A percentile compares a stretch with the other conserved stretches of the same genome.
These are phyloP conservation scores for Chrysomela aeneicollis DNA, from an alignment of 2,888 invertebrate species.

Conservation along the genomic window DNA sequence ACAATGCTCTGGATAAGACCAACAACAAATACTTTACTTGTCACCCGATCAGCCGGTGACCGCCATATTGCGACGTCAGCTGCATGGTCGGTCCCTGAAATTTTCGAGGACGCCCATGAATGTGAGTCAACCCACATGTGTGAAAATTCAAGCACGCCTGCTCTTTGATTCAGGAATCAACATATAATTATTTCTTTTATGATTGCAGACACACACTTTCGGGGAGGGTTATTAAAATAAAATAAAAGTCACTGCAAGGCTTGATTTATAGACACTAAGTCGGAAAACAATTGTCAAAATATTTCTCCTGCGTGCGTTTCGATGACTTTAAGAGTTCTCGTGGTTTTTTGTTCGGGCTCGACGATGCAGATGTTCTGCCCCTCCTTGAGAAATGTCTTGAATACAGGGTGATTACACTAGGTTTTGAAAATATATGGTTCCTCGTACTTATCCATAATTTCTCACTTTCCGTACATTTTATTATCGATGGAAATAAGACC, in stretches of 20 bases:
- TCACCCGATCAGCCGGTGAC: no score
- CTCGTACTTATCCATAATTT: no score
- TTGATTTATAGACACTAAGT: conserved; percentile 43
- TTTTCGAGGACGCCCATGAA: conserved; percentile 10
- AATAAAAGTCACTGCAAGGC: conserved; percentile 42
- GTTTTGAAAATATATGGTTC: no score
- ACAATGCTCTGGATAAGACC: no score
- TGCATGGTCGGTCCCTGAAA: not conserved
- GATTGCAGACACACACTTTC: conserved; percentile 23
- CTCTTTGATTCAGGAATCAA: conserved; percentile 21
- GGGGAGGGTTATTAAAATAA: conserved; percentile 47
- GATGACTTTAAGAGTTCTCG: conserved; percentile 3
- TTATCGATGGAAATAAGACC: no score
- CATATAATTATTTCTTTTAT: conserved; percentile 34
- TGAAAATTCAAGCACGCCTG: conserved; percentile 25
- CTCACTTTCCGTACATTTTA: no score
- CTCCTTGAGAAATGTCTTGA: not conserved
- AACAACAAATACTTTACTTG: no score
- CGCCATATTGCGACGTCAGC: no score
- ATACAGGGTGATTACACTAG: not conserved
- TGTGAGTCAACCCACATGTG: conserved; percentile 21
- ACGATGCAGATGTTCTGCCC: conserved; percentile 11
- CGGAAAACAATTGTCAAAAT: conserved; percentile 47
- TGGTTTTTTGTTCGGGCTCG: conserved; percentile 6
- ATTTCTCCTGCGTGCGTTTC: conserved; percentile 34